These are phyloP conservation scores for Acanthococcus lagerstroemiae DNA, from an alignment of 2,888 invertebrate species.

Conservation along the genomic window DNA sequence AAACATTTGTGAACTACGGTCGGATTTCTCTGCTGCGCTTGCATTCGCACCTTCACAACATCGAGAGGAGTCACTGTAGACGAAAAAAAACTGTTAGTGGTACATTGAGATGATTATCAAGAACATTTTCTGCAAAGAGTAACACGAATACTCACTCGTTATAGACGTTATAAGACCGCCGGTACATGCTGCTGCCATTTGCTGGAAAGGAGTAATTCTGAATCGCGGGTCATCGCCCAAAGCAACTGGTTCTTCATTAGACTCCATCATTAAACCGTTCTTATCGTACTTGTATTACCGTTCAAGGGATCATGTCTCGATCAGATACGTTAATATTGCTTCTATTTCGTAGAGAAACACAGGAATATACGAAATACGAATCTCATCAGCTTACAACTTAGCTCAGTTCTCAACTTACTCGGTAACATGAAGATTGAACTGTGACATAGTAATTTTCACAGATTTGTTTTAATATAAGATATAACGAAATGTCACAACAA, in stretches of 20 bases:
- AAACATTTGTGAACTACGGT: constrained; percentile 77
- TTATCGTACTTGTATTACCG: too few species aligned
- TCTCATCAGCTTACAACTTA: too few species aligned
- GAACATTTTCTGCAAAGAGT: constrained; percentile 5
- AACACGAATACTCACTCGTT: constrained; percentile 54
- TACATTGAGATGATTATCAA: not conserved
- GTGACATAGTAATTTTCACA: too few species aligned
- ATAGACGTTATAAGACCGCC: constrained; percentile 83
- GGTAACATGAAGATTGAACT: too few species aligned
- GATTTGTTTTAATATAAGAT: too few species aligned
- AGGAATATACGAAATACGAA: too few species aligned
- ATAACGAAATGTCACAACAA: too few species aligned
- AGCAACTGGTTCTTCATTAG: not conserved
- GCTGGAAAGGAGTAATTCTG: constrained; percentile 66
- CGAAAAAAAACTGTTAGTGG: not conserved
- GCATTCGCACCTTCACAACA: constrained; percentile 96
- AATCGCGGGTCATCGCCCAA: constrained; percentile 60
- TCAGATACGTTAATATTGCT: too few species aligned
- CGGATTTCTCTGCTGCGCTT: constrained; percentile 76
- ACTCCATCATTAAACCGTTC: too few species aligned
- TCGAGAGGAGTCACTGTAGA: constrained; percentile 91
- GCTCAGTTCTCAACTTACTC: too few species aligned
- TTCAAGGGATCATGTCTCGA: too few species aligned
- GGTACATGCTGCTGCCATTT: constrained; percentile 74
- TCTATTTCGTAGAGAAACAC: too few species aligned